phyloP scores from a whole-genome alignment of 2,113 vertebrate genomes.

The Pelecanus crispus region DNA sequence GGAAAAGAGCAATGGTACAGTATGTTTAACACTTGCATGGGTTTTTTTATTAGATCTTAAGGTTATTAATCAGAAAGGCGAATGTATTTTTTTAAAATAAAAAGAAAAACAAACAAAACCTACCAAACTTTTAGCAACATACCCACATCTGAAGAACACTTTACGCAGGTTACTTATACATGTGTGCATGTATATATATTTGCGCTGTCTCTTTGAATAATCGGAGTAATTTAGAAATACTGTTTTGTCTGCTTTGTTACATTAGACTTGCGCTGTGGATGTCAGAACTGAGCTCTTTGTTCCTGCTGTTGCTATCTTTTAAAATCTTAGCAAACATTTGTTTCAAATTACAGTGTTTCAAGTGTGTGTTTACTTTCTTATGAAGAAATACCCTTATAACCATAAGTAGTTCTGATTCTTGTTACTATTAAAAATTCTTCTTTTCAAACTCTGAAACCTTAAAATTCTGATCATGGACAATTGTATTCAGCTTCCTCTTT shows the following conservation, averaged over 20 bases:
- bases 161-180: fast-evolving
- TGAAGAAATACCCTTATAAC: not conserved
- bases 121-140: not conserved
- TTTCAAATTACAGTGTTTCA: not conserved
- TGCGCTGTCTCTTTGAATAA: not conserved
- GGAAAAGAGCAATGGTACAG: constrained; percentile 89
- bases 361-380: not conserved
- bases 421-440: not conserved
- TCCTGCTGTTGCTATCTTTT: not conserved
- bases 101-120: not conserved
- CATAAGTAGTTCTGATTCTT: not conserved
- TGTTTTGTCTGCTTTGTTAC: not conserved
- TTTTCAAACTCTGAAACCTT: not conserved
- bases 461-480: not conserved
- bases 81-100: not conserved
- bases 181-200: fast-evolving
- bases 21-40: constrained; percentile 31
- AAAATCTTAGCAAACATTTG: not conserved
- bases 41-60: not conserved
- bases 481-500: not conserved
- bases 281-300: not conserved
- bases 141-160: not conserved
- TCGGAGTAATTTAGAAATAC: not conserved
- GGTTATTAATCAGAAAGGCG: not conserved
- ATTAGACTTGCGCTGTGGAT: not conserved